These are phyloP conservation scores for Ophion slaviceki DNA, from an alignment of 2,888 invertebrate genomes.

Conservation along the genomic window DNA sequence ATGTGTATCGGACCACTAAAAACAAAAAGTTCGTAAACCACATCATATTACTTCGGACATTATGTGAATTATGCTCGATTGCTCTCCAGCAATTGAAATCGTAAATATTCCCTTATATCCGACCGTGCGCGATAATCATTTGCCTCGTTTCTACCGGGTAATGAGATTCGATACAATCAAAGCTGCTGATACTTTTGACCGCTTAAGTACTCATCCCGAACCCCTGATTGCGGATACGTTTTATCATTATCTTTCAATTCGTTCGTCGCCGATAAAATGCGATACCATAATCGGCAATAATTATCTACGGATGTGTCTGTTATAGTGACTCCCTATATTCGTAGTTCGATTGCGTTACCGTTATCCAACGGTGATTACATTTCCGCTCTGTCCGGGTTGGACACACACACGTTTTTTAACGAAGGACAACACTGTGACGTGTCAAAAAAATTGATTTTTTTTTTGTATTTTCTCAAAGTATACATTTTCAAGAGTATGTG, in stretches of 20 bases:
- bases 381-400: neutral
- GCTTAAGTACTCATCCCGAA: constrained; percentile 20
- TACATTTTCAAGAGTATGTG: no score
- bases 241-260: constrained; percentile 23
- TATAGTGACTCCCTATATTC: constrained; percentile 1
- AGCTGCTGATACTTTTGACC: constrained; percentile 34
- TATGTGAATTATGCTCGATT: constrained; percentile 11
- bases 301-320: neutral
- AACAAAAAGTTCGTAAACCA: constrained; percentile 1
- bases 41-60: neutral
- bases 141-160: constrained; percentile 10
- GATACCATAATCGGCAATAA: constrained; percentile 43
- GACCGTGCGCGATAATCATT: constrained; percentile 35
- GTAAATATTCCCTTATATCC: neutral
- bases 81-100: constrained; percentile 5
- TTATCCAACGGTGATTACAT: neutral
- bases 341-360: neutral
- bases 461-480: no score
- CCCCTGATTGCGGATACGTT: constrained; percentile 46
- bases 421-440: no score
- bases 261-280: constrained; percentile 48
- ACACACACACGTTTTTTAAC: neutral
- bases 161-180: constrained; percentile 41
- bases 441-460: no score
- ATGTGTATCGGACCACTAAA: constrained; percentile 6